Conservation (phyloP, 2,113 vertebrate species). For the Noturus placidus region DNA sequence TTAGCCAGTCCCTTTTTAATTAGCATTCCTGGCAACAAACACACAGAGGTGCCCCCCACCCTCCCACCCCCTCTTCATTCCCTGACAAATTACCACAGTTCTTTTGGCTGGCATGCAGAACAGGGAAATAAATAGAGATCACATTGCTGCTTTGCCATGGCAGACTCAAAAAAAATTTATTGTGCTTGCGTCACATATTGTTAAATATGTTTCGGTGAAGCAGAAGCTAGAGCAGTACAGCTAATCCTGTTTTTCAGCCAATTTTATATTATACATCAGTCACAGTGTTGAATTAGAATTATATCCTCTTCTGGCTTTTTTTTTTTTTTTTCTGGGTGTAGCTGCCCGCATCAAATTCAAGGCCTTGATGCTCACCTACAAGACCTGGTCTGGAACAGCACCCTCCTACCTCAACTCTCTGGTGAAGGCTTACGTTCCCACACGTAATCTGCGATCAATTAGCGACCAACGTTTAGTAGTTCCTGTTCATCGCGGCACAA, state of each 20-base stretch:
- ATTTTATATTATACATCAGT: conserved; percentile 30
- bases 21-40: conserved; percentile 56
- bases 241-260: conserved; percentile 28
- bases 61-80: conserved; percentile 16
- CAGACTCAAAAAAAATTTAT: conserved; percentile 18
- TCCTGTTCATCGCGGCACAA: too few relatives aligned
- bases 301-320: neutral
- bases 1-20: conserved; percentile 55
- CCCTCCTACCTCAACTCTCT: too few relatives aligned
- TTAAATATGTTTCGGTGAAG: conserved; percentile 31
- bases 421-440: too few relatives aligned
- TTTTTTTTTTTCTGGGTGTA: neutral
- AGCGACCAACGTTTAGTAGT: too few relatives aligned
- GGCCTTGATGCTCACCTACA: too few relatives aligned
- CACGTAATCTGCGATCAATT: too few relatives aligned
- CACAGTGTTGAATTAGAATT: conserved; percentile 23
- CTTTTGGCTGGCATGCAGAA: conserved; percentile 49
- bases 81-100: conserved; percentile 52
- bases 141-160: conserved; percentile 28
- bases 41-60: conserved; percentile 46
- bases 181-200: conserved; percentile 32
- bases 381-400: too few relatives aligned
- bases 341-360: too few relatives aligned
- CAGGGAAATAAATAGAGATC: conserved; percentile 53
- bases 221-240: conserved; percentile 17